phyloP scores from a whole-genome alignment of 1,140 invertebrate genomes.

The Drosophila nigromelanica region DNA sequence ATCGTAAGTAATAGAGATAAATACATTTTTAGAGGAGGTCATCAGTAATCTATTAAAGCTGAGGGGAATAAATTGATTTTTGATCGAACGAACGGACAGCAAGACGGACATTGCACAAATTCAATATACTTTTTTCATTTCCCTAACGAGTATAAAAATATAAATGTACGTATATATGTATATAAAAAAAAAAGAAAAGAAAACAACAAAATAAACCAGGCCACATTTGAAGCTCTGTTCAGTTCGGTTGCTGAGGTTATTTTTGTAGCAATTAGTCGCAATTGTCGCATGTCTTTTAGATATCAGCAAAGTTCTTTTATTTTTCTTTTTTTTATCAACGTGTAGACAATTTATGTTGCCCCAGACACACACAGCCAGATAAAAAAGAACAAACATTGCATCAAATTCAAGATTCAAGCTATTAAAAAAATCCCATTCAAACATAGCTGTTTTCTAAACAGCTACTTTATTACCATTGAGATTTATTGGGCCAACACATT shows the following conservation, averaged over 20 bases:
- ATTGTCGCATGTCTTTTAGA: slow-evolving; percentile 17
- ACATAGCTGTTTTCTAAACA: too few relatives aligned
- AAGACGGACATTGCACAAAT: too few relatives aligned
- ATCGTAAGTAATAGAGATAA: too few relatives aligned
- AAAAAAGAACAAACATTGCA: not conserved
- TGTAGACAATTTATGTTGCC: slow-evolving; percentile 8
- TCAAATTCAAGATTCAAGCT: not conserved
- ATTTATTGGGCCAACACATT: too few relatives aligned
- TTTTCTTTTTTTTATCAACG: slow-evolving; percentile 5
- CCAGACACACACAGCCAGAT: slow-evolving; percentile 10
- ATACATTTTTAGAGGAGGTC: too few relatives aligned
- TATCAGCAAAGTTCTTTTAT: slow-evolving; percentile 12
- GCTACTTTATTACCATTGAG: too few relatives aligned
- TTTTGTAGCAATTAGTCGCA: slow-evolving; percentile 32
- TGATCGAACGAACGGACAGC: too few relatives aligned
- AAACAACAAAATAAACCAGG: slow-evolving; percentile 4
- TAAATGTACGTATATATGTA: too few relatives aligned
- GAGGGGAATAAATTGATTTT: too few relatives aligned
- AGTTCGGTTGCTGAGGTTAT: not conserved
- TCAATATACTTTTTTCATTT: not conserved
- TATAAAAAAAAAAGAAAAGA: too few relatives aligned
- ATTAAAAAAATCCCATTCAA: not conserved
- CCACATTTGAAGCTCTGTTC: slow-evolving; percentile 1
- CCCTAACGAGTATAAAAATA: too few relatives aligned
- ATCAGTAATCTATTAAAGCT: too few relatives aligned